phyloP scores from a whole-genome alignment of 2,888 invertebrate species.

The Coleophora flavipennella region DNA sequence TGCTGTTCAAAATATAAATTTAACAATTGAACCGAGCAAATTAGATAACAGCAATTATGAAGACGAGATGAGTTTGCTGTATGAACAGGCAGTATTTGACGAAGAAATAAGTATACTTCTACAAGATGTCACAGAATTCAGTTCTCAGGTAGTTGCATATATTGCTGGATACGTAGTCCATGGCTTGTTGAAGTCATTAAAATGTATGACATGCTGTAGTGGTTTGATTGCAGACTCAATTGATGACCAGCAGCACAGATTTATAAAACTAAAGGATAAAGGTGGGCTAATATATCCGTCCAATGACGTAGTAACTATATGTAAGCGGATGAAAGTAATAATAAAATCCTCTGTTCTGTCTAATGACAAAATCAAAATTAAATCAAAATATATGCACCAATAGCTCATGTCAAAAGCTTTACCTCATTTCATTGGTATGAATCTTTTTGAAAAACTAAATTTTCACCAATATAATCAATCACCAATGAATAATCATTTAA shows the following conservation, averaged over 20 bases:
- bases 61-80: slow-evolving; percentile 1
- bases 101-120: slow-evolving; percentile 6
- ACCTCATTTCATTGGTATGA: slow-evolving; percentile 5
- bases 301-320: slow-evolving; percentile 14
- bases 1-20: slow-evolving; percentile 7
- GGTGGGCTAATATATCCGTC: slow-evolving; percentile 15
- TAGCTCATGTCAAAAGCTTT: slow-evolving; percentile 2
- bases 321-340: slow-evolving; percentile 8
- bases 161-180: slow-evolving; percentile 15
- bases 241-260: slow-evolving; percentile 2
- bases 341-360: slow-evolving; percentile 1
- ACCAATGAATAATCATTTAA: slow-evolving; percentile 6
- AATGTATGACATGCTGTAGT: slow-evolving; percentile 12
- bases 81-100: slow-evolving; percentile 6
- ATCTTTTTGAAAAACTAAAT: slow-evolving; percentile 5
- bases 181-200: slow-evolving; percentile 10
- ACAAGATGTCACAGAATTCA: slow-evolving; percentile 5
- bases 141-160: slow-evolving; percentile 7
- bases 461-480: slow-evolving; percentile 6
- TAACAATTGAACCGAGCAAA: neutral
- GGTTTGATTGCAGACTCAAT: slow-evolving; percentile 5
- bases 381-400: neutral
- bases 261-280: slow-evolving; percentile 12
- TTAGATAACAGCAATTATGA: slow-evolving; percentile 1
- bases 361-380: slow-evolving; percentile 1